Evolutionary conservation across 2,888 invertebrate species (phyloP), one percentile per base, ranked within the genome.

Genomic region (Barypeithes pellucidus): DNA sequence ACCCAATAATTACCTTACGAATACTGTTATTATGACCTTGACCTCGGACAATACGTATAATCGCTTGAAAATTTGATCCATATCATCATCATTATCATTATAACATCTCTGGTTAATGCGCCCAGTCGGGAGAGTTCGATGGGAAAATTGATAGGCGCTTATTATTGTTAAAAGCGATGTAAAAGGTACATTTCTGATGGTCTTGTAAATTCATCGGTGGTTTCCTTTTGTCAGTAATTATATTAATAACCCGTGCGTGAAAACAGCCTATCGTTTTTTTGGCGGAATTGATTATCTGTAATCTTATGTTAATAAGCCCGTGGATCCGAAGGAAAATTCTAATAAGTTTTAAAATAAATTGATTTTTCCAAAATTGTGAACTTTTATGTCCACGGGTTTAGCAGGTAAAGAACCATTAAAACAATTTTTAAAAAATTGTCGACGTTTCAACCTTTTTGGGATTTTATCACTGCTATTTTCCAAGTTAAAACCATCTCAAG

Each of bases 61-160:
- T 63, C 29, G 57, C 63, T 70, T 18, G 39, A 70, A 62, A 70
- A 54, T 70, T 63, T 70, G 70, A 70, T 70, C 70, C 70, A 57
- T 63, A 63, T 70, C 70, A 70, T 70, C 61, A 69, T 67, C 45
- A 62, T 61, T 43, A 68, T 69, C 69, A 62, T 63, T 54, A 63
- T 43, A 41, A 63, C 63, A 70, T 70, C 63, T 57, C 63, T 20
- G 62, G 54, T 22, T 52, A 60, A 54, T 69, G 68, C 62, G 47
- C 41, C 67, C 62, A 39, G 50, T 52, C 61, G 41, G 20, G 68
- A 69, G 63, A 70, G 62, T 57, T 62, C 69, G 62, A 69, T 69
- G 69, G 62, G 62, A 63, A 70, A 54, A 70, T 70, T 70, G 57
- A 70, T 70, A 63, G 70, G 70, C 68, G 61, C 41, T 61, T 69